Base-by-base conservation (phyloP, 2,113 vertebrate genomes). In the Cyphomyrus discorhynchus region DNA sequence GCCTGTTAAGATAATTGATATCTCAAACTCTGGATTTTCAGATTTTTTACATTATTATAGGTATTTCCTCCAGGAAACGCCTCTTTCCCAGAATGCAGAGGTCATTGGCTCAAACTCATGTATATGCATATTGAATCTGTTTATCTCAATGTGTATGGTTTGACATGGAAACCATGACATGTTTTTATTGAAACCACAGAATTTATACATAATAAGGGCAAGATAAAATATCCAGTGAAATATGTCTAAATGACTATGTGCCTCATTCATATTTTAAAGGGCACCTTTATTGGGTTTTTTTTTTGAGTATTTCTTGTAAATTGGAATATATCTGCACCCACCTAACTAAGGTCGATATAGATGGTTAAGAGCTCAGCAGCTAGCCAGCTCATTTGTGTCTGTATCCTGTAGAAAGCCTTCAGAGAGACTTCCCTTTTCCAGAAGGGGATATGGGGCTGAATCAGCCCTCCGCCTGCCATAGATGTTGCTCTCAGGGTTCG, bases 21-120 rank as follows among this genome's bases (percentile, higher is more conserved):
- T 46, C 52, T 89, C 70, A 82, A 80, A 50, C 66, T 47, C 13
- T 24, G 49, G 35, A 56, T 31, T 85, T 62, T 94, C 93, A 92
- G 91, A 92, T 91, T 89, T 3, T 27, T 90, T 52, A 89, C 88
- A 21, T 42, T 92, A 90, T 93, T 91, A 92, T 92, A 92, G 92
- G 88, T 66, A 91, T 90, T 91, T 91, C 93, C 93, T 91, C 90
- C 91, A 92, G 92, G 92, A 94, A 94, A 93, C 92, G 93, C 91
- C 90, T 82, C 90, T 90, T 90, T 90, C 88, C 86, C 66, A 31
- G 89, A 91, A 45, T 88, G 62, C 91, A 93, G 92, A 93, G 93
- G 93, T 92, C 93, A 93, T 93, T 90, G 88, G 17, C 50, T 74
- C 91, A 89, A 86, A 91, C 93, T 93, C 92, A 93, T 93, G 90